phyloP scores from a whole-genome alignment of 1,140 invertebrate genomes.

The Drosophila grimshawi region DNA sequence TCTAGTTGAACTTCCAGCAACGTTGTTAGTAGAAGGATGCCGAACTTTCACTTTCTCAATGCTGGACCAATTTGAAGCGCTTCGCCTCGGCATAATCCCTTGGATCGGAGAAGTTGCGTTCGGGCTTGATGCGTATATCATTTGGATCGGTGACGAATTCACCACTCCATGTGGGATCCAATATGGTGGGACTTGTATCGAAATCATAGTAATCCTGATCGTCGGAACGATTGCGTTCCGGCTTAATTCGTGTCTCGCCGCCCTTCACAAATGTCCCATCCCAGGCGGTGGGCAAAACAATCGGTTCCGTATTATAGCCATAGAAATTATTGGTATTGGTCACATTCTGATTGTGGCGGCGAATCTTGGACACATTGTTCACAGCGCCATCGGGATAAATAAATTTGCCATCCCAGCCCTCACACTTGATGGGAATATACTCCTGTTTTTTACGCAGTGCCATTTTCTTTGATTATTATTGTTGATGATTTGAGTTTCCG shows the following conservation, averaged over 20 bases:
- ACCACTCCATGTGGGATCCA: slow-evolving; percentile 77
- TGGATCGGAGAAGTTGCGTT: slow-evolving; percentile 77
- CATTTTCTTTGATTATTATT: slow-evolving; percentile 40
- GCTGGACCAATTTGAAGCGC: slow-evolving; percentile 70
- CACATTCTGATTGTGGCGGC: slow-evolving; percentile 76
- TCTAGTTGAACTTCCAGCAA: slow-evolving; percentile 8
- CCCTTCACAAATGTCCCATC: slow-evolving; percentile 79
- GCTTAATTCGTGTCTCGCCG: slow-evolving; percentile 65
- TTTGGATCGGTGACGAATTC: slow-evolving; percentile 79
- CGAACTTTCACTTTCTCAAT: slow-evolving; percentile 30
- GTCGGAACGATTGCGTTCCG: slow-evolving; percentile 78
- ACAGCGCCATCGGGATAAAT: slow-evolving; percentile 69
- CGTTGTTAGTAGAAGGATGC: slow-evolving; percentile 17
- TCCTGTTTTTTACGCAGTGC: slow-evolving; percentile 73
- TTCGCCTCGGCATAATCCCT: slow-evolving; percentile 78
- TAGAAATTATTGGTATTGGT: slow-evolving; percentile 83
- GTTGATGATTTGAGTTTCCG: slow-evolving; percentile 1
- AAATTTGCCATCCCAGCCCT: slow-evolving; percentile 84
- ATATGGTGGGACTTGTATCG: slow-evolving; percentile 63
- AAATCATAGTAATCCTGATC: slow-evolving; percentile 75
- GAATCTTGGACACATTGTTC: slow-evolving; percentile 79
- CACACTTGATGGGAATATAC: slow-evolving; percentile 83
- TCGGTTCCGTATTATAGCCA: slow-evolving; percentile 73
- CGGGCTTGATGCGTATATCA: slow-evolving; percentile 81
- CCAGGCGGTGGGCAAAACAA: slow-evolving; percentile 75